Conservation (phyloP, 2,888 invertebrate genomes). For the Timandra comae region DNA sequence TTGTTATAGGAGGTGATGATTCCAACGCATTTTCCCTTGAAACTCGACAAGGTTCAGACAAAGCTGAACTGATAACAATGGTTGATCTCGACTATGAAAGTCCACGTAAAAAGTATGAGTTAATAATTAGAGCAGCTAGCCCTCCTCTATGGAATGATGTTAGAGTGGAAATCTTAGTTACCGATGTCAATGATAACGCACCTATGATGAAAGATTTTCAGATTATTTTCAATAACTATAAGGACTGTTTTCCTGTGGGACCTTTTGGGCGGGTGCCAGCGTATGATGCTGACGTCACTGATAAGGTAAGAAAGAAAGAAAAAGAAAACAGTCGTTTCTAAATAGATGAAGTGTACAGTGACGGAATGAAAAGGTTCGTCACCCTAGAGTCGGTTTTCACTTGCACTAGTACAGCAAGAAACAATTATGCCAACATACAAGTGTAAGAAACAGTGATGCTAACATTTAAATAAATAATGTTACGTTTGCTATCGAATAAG, state of each 20-base stretch:
- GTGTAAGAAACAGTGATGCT: too few species aligned
- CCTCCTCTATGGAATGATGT: slow-evolving; percentile 93
- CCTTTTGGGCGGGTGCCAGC: slow-evolving; percentile 95
- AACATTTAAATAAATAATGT: too few species aligned
- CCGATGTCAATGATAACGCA: slow-evolving; percentile 96
- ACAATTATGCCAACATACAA: too few species aligned
- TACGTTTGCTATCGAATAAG: too few species aligned
- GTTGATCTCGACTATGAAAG: slow-evolving; percentile 97
- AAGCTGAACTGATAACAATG: slow-evolving; percentile 91
- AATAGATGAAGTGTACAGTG: too few species aligned
- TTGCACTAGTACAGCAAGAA: too few species aligned
- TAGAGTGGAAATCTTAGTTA: slow-evolving; percentile 90
- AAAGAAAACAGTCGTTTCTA: too few species aligned
- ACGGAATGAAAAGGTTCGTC: too few species aligned
- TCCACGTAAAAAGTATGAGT: slow-evolving; percentile 91
- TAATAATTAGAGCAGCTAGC: slow-evolving; percentile 93
- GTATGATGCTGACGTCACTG: slow-evolving; percentile 95
- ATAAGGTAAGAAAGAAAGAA: slow-evolving; percentile 81
- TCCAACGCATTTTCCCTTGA: slow-evolving; percentile 90
- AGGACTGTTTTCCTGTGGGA: slow-evolving; percentile 94
- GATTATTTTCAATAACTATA: slow-evolving; percentile 96
- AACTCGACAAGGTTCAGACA: slow-evolving; percentile 87
- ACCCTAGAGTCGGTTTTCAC: too few species aligned
- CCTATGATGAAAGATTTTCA: slow-evolving; percentile 94
- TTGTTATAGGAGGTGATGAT: slow-evolving; percentile 87